These are phyloP conservation scores for Machimus rusticus DNA, from an alignment of 2,888 invertebrate species.

Conservation along the genomic window DNA sequence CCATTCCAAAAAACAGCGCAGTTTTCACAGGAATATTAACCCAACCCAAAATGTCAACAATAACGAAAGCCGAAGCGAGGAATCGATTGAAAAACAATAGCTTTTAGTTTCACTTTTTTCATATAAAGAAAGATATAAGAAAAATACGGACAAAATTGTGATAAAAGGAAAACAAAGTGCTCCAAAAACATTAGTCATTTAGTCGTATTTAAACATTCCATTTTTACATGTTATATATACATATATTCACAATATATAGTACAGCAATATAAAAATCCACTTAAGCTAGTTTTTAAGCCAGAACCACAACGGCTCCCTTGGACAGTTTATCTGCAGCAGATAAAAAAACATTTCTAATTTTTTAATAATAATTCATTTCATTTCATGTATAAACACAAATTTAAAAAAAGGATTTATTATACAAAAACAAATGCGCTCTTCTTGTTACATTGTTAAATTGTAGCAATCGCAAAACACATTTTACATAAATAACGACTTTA, in stretches of 20 bases:
- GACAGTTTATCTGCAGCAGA: not conserved
- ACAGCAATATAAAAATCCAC: not conserved
- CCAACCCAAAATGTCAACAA: not conserved
- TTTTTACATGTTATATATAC: not conserved
- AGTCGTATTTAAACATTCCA: not conserved
- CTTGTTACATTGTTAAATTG: not conserved
- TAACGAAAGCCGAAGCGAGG: not conserved
- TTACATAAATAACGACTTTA: not conserved
- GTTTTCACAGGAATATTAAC: constrained; percentile 54
- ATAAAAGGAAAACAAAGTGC: not conserved
- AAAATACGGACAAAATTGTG: not conserved
- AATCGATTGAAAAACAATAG: not conserved
- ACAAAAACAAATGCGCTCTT: not conserved
- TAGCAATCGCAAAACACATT: not conserved
- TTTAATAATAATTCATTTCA: not conserved
- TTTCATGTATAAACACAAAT: not conserved
- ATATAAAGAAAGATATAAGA: not conserved
- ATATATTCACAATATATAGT: not conserved
- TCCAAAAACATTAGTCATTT: not conserved
- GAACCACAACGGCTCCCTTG: not conserved
- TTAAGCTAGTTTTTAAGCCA: not conserved
- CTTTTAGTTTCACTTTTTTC: not conserved
- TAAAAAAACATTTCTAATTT: not conserved
- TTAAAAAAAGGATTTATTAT: not conserved
- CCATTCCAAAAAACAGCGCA: constrained; percentile 55